These are phyloP conservation scores for Papilio polyxenes DNA, from an alignment of 1,140 invertebrate species.

Conservation along the genomic window DNA sequence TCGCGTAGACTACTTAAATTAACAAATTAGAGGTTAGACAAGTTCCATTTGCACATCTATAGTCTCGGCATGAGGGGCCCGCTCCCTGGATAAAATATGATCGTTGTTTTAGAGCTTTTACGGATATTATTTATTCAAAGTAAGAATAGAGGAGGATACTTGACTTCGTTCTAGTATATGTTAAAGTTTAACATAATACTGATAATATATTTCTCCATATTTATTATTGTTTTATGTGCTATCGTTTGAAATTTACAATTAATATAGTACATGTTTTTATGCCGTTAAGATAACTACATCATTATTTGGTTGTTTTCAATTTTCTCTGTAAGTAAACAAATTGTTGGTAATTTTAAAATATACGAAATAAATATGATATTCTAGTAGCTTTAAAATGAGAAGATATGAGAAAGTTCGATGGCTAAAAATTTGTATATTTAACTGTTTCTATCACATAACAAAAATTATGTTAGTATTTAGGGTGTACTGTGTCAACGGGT, in stretches of 20 bases:
- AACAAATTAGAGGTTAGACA: slow-evolving; percentile 19
- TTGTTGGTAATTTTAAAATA: too few relatives aligned
- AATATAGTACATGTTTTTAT: background rate
- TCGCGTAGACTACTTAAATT: background rate
- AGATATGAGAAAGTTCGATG: background rate
- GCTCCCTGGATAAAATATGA: slow-evolving; percentile 57
- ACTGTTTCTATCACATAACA: background rate
- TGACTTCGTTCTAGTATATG: slow-evolving; percentile 44
- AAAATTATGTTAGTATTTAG: slow-evolving; percentile 7
- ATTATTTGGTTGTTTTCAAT: background rate
- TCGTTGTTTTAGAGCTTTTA: slow-evolving; percentile 62
- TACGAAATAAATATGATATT: too few relatives aligned
- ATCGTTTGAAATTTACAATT: background rate
- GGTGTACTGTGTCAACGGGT: slow-evolving; percentile 28
- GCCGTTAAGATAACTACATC: too few relatives aligned
- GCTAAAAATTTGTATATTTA: background rate
- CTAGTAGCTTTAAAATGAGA: background rate
- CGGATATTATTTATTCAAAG: slow-evolving; percentile 68
- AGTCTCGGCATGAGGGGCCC: slow-evolving; percentile 34
- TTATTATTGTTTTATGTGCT: background rate
- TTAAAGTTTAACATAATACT: slow-evolving; percentile 28
- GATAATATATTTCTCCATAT: background rate
- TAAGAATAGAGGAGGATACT: slow-evolving; percentile 59
- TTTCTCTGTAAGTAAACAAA: too few relatives aligned
- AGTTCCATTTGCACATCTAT: slow-evolving; percentile 34